Conservation (phyloP, 1,140 invertebrate species). For the Calliopsis andreniformis region DNA sequence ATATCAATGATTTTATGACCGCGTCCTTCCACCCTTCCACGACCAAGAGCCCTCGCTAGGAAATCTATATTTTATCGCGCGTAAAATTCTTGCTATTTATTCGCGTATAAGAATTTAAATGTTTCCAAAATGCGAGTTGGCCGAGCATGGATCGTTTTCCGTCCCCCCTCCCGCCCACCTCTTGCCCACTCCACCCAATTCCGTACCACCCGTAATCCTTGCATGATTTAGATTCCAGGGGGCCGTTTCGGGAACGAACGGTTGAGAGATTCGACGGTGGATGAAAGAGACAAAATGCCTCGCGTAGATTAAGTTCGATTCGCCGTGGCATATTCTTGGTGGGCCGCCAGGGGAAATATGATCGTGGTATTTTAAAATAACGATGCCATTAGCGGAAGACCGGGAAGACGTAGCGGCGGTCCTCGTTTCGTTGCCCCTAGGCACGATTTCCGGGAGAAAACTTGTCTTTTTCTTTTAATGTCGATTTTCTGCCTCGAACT, state of each 20-base stretch:
- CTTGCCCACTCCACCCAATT: too few relatives aligned
- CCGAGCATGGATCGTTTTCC: constrained; percentile 54
- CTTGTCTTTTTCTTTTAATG: constrained; percentile 9
- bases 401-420: constrained; percentile 44
- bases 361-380: constrained; percentile 79
- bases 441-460: constrained; percentile 38
- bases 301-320: constrained; percentile 78
- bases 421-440: constrained; percentile 21
- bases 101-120: constrained; percentile 83
- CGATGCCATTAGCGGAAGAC: constrained; percentile 75
- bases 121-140: constrained; percentile 78
- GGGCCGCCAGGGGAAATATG: constrained; percentile 72
- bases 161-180: too few relatives aligned
- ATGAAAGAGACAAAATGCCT: constrained; percentile 55
- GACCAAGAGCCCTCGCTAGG: constrained; percentile 66
- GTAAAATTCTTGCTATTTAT: constrained; percentile 82
- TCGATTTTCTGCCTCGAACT: not conserved
- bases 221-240: constrained; percentile 75
- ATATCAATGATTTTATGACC: constrained; percentile 83
- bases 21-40: constrained; percentile 73
- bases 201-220: constrained; percentile 70
- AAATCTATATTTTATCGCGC: constrained; percentile 82
- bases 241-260: constrained; percentile 53
- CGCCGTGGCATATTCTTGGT: constrained; percentile 66
- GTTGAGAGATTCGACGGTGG: constrained; percentile 19